Evolutionary conservation across 2,888 invertebrate species (phyloP), one percentile per base, ranked within the genome.

Genomic region (Eupithecia subumbrata): DNA sequence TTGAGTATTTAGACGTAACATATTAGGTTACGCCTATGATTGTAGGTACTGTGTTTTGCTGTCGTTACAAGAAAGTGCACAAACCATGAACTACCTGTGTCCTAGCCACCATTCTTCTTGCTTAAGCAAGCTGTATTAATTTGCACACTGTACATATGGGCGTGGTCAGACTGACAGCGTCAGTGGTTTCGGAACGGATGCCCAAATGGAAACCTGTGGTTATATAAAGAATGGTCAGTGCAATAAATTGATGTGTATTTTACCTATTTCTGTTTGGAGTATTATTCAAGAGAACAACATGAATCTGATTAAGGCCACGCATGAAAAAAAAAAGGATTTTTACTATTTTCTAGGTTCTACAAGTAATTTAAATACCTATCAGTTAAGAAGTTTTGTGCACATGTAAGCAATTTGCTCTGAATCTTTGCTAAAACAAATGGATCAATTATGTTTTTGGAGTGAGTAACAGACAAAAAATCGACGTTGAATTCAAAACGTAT

Each of bases 141-240:
- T 77, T 75, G 73, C 73, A 22, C 40, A 75, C 75, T 18, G 75
- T 77, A 77, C 72, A 68, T 74, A 67, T 68, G 52, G 77, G 30
- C 37, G 73, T 37, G 71, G 71, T 73, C 70, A 43, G 75, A 48
- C 34, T 75, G 77, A 77, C 70, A 73, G 68, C 71, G 75, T 69
- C 52, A 48, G 52, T 73, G 68, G 73, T 71, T 68, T 56, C 70
- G 40, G 66, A 60, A 71, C 71, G 43, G 71, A 71, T 63, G 30
- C 52, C 40, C 52, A 43, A 74, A 76, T 71, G 63, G 76, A 71
- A 71, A 71, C 40, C 71, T 71, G 73, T 34, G 73, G 76, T 74
- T 76, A 56, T 56, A n/a, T 60, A 22, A 22, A 30, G 40, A 66
- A 25, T 71, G 74, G 9, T 43, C 18, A 25, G 69, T 72, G 75